Evolutionary conservation across 2,113 vertebrate genomes (phyloP).

Genomic region (Piprites chloris): DNA sequence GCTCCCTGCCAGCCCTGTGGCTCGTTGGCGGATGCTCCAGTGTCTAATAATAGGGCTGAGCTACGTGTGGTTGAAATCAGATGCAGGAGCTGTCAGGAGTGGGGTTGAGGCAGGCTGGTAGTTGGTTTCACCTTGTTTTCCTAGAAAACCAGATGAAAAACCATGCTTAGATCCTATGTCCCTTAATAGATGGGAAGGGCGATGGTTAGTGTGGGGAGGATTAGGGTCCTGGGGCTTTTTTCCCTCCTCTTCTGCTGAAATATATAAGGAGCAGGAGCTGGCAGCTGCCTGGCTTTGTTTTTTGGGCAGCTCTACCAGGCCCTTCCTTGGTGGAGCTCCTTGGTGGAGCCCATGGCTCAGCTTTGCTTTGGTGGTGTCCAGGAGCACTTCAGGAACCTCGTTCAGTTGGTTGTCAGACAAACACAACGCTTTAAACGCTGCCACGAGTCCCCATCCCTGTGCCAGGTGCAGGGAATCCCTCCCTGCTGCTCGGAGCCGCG

Average conservation of each 20-base stretch:
- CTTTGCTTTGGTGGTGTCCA: not conserved
- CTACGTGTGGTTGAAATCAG: not conserved
- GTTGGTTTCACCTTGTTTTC: not conserved
- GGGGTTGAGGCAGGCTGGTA: not conserved
- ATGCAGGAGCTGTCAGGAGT: not conserved
- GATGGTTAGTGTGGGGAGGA: not conserved
- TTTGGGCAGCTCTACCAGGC: accelerated
- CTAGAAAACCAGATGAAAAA: not conserved
- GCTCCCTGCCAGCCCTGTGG: not conserved
- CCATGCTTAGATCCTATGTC: not conserved
- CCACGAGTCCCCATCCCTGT: not conserved
- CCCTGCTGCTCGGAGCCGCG: accelerated
- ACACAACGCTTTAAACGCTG: accelerated
- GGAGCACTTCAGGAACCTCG: accelerated
- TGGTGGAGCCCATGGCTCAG: not conserved
- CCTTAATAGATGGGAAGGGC: not conserved
- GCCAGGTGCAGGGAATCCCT: not conserved
- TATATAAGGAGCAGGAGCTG: not conserved
- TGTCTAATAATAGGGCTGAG: slow-evolving; percentile 60
- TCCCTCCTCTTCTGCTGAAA: not conserved
- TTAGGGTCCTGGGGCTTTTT: not conserved
- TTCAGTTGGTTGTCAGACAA: not conserved
- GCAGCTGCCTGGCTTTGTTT: not conserved
- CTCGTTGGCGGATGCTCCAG: not conserved
- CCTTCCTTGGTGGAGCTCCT: not conserved